A percentile compares a stretch with the other conserved stretches of the same genome.
Conservation (phyloP, 1,140 invertebrate genomes). For the Globodera ellingtonae region DNA sequence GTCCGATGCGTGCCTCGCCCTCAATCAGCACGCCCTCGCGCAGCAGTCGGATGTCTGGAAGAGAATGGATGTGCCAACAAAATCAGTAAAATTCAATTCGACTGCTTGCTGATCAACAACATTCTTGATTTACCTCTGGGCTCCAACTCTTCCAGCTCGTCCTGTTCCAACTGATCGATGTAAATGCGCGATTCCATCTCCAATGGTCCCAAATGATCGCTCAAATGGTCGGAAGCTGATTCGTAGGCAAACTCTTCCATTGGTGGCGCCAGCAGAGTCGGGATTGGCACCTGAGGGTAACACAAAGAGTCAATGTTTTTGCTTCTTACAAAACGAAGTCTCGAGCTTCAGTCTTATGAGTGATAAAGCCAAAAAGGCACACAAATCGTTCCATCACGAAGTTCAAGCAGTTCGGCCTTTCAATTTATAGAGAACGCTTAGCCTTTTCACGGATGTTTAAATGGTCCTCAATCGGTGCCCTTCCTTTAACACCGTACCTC, state of each 20-base stretch:
- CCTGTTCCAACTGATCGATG: slow-evolving; percentile 45
- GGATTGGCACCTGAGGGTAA: background rate
- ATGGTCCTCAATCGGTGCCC: no score
- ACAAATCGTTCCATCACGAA: background rate
- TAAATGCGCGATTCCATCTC: slow-evolving; percentile 36
- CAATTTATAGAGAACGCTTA: no score
- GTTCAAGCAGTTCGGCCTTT: no score
- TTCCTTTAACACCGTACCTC: slow-evolving; percentile 20
- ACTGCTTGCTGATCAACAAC: slow-evolving; percentile 17
- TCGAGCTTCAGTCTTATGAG: no score
- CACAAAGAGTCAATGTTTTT: slow-evolving; percentile 1
- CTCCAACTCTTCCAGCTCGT: slow-evolving; percentile 39
- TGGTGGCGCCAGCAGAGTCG: slow-evolving; percentile 22
- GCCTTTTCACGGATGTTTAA: no score
- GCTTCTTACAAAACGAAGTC: no score
- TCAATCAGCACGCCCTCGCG: slow-evolving; percentile 46
- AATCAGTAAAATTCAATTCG: background rate
- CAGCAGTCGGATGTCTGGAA: slow-evolving; percentile 36
- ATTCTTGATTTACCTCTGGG: background rate
- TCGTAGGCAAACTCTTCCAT: slow-evolving; percentile 44
- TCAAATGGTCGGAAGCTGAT: slow-evolving; percentile 45
- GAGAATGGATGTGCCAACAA: background rate
- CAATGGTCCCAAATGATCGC: slow-evolving; percentile 31
- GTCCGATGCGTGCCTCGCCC: slow-evolving; percentile 33
- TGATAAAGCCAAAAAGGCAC: background rate